Conservation (phyloP, 2,113 vertebrate species). For the Hirundichthys speculiger region DNA sequence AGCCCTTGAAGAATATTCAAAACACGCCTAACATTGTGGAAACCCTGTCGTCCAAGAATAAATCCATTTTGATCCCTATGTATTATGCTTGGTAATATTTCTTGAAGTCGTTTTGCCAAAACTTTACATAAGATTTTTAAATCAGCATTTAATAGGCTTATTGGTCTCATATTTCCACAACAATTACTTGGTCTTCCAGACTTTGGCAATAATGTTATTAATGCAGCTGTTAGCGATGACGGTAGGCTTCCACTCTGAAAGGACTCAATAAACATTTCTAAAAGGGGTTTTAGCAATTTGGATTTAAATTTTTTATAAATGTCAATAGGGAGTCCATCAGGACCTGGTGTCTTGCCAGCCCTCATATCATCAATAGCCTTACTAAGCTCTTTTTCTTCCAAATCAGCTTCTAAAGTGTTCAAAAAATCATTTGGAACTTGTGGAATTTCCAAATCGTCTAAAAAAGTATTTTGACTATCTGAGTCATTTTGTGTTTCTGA, state of each 20-base stretch:
- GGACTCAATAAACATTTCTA: not conserved
- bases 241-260: not conserved
- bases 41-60: not conserved
- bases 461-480: not conserved
- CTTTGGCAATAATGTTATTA: conserved; percentile 1
- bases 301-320: not conserved
- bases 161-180: conserved; percentile 14
- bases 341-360: not conserved
- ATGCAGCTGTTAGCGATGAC: not conserved
- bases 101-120: not conserved
- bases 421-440: not conserved
- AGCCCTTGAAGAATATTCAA: not conserved
- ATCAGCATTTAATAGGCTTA: conserved; percentile 14
- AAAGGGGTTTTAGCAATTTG: conserved; percentile 3
- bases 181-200: not conserved
- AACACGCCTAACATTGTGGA: conserved; percentile 1
- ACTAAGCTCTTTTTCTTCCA: not conserved
- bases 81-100: not conserved
- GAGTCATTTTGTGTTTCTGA: not conserved
- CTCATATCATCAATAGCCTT: not conserved
- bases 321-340: not conserved
- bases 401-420: not conserved
- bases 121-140: conserved; percentile 11
- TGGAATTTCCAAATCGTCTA: not conserved
- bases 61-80: conserved; percentile 5